These are phyloP conservation scores for Ctenoplectra terminalis DNA, from an alignment of 1,140 invertebrate genomes.

Conservation along the genomic window DNA sequence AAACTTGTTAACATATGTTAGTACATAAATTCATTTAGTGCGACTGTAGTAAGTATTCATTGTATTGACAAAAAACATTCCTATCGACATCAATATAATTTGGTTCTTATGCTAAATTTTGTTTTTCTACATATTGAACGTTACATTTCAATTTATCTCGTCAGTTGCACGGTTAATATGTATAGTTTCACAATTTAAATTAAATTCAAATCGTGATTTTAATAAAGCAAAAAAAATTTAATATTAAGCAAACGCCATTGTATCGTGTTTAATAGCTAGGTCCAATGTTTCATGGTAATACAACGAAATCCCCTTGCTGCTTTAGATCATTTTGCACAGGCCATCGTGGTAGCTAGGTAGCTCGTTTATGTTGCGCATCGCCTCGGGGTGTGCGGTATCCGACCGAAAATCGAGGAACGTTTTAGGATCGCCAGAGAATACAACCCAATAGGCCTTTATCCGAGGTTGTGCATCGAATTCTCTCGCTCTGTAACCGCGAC, in stretches of 20 bases:
- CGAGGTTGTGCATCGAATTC: conserved; percentile 41
- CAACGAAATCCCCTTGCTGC: conserved; percentile 23
- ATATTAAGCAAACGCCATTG: not conserved
- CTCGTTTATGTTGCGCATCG: conserved; percentile 69
- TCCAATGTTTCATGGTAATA: not conserved
- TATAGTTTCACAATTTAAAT: not conserved
- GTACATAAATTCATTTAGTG: too few relatives aligned
- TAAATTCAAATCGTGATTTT: not conserved
- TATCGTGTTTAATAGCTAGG: not conserved
- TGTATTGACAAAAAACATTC: too few relatives aligned
- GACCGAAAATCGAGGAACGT: conserved; percentile 63
- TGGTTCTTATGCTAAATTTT: too few relatives aligned
- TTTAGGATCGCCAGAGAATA: conserved; percentile 49
- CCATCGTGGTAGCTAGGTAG: conserved; percentile 22
- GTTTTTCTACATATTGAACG: too few relatives aligned
- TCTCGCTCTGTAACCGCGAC: too few relatives aligned
- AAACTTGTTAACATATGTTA: too few relatives aligned
- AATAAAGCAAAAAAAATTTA: not conserved
- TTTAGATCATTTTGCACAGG: conserved; percentile 42
- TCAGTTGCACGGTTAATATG: too few relatives aligned
- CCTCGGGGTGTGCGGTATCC: conserved; percentile 65
- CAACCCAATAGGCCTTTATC: conserved; percentile 60
- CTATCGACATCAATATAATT: too few relatives aligned
- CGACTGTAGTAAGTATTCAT: too few relatives aligned
- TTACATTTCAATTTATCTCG: too few relatives aligned